Percentiles rank a stretch among this genome's conserved stretches.
Evolutionary conservation across 1,140 invertebrate genomes (phyloP).

Genomic region (Ostrea edulis): DNA sequence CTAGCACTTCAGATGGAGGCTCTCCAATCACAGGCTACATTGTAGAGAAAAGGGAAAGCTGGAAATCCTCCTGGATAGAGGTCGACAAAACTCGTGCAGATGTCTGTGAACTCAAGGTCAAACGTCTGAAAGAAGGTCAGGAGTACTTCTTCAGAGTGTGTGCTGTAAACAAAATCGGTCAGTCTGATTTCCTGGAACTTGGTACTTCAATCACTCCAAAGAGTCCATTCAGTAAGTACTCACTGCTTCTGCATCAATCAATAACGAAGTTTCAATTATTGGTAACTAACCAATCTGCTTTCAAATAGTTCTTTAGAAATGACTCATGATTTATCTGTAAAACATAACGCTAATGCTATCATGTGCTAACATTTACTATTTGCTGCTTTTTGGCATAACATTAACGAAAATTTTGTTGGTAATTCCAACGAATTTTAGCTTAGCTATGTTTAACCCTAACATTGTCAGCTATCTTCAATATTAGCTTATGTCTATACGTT

Average conservation of each 20-base stretch:
- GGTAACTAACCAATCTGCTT: background rate
- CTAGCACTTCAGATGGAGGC: conserved; percentile 94
- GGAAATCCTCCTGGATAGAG: conserved; percentile 70
- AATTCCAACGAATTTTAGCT: background rate
- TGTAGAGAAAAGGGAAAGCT: conserved; percentile 89
- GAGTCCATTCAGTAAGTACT: conserved; percentile 69
- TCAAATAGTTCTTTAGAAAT: no score
- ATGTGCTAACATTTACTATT: background rate
- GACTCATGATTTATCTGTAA: no score
- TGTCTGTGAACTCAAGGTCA: conserved; percentile 60
- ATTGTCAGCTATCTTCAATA: background rate
- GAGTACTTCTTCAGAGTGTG: conserved; percentile 98
- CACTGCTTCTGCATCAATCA: background rate
- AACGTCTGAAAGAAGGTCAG: conserved; percentile 88
- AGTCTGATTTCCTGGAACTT: conserved; percentile 92
- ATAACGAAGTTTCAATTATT: background rate
- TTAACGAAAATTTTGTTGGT: background rate
- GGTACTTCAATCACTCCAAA: conserved; percentile 87
- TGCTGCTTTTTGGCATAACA: background rate
- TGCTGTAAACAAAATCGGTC: conserved; percentile 97
- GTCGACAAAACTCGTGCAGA: conserved; percentile 64
- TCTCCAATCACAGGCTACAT: conserved; percentile 94
- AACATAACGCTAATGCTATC: no score
- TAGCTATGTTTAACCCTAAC: background rate
- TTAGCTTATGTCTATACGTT: background rate